phyloP scores from a whole-genome alignment of 2,113 vertebrate species.

The Pipra filicauda region DNA sequence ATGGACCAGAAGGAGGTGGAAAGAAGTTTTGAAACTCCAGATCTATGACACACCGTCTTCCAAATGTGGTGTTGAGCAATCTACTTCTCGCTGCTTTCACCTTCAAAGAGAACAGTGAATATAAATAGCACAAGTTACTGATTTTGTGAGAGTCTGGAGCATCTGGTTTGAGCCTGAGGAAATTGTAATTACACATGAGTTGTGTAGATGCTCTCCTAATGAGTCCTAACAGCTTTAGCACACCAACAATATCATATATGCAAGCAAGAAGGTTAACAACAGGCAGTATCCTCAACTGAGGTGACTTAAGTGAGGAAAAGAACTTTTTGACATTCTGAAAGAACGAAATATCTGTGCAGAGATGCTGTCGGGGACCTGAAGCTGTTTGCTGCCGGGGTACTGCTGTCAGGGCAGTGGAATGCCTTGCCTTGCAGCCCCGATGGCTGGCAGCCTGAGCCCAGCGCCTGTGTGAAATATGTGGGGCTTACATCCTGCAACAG shows the following conservation, averaged over 20 bases:
- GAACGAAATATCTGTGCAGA: not conserved
- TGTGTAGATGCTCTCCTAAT: not conserved
- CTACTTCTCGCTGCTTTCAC: not conserved
- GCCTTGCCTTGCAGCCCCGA: not conserved
- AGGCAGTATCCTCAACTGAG: not conserved
- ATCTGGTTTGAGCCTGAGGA: not conserved
- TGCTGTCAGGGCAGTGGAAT: not conserved
- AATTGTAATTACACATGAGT: not conserved
- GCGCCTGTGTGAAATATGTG: not conserved
- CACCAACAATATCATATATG: not conserved
- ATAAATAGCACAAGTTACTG: not conserved
- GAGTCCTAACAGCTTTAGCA: not conserved
- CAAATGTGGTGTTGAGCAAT: not conserved
- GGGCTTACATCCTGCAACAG: not conserved
- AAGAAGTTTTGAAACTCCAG: not conserved
- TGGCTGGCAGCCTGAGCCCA: not conserved
- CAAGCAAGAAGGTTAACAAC: not conserved
- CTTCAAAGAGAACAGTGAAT: not conserved
- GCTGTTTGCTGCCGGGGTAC: not conserved
- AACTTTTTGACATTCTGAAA: not conserved
- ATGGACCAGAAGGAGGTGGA: not conserved
- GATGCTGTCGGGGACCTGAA: fast-evolving
- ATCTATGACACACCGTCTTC: not conserved
- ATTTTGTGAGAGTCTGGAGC: not conserved
- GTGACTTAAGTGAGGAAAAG: not conserved